Evolutionary conservation across 1,140 invertebrate genomes (phyloP).

Genomic region (Caenorhabditis tropicalis): DNA sequence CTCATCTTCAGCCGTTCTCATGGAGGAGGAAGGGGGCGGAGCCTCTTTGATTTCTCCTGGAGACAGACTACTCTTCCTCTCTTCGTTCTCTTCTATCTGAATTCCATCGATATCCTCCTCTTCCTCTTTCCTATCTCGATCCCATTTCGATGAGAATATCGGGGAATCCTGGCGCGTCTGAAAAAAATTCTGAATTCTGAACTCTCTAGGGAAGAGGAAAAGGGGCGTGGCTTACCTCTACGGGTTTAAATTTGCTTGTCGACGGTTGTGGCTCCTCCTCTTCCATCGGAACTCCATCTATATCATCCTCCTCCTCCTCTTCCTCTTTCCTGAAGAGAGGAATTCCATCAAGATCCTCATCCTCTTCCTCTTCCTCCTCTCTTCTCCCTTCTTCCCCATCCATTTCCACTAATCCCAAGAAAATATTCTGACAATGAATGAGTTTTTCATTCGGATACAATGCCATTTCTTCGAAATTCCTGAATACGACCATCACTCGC

Average conservation of each 20-base stretch:
- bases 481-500: constrained; percentile 89
- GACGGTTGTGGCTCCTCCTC: constrained; percentile 65
- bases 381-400: background rate
- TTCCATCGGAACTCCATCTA: constrained; percentile 59
- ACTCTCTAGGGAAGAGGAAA: background rate
- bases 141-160: constrained; percentile 50
- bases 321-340: background rate
- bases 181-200: background rate
- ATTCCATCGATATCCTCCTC: constrained; percentile 1
- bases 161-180: background rate
- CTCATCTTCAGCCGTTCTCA: constrained; percentile 57
- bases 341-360: constrained; percentile 62
- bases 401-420: constrained; percentile 78
- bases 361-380: constrained; percentile 38
- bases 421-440: constrained; percentile 87
- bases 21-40: background rate
- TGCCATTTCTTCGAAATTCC: constrained; percentile 97
- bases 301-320: constrained; percentile 50
- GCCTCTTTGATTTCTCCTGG: constrained; percentile 27
- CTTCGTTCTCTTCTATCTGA: background rate
- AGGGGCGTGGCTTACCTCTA: background rate
- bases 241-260: constrained; percentile 52
- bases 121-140: constrained; percentile 26
- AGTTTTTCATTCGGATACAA: constrained; percentile 94
- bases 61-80: constrained; percentile 12